Conservation (phyloP, 2,113 vertebrate species). For the Gobio gobio region DNA sequence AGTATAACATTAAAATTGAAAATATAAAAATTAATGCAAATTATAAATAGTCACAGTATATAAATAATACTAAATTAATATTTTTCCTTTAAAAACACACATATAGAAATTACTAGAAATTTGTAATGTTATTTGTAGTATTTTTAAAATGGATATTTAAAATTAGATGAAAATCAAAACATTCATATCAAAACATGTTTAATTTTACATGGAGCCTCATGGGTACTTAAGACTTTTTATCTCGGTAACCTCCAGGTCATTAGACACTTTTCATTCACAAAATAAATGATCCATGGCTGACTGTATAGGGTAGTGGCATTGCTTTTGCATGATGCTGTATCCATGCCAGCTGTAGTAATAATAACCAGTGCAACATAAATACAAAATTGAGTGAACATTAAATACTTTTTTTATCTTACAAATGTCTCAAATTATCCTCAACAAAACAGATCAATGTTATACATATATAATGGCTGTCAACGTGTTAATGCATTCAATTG, state of each 20-base stretch:
- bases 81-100: too few relatives aligned
- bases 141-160: neutral
- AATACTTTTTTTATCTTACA: neutral
- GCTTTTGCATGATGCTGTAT: neutral
- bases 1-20: too few relatives aligned
- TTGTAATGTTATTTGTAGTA: neutral
- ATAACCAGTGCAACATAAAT: neutral
- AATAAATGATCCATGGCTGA: neutral
- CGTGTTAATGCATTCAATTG: too few relatives aligned
- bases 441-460: neutral
- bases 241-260: neutral
- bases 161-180: neutral
- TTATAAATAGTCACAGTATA: too few relatives aligned
- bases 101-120: too few relatives aligned
- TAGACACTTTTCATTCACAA: neutral
- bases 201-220: neutral
- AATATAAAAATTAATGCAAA: too few relatives aligned
- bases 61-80: too few relatives aligned
- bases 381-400: neutral
- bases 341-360: neutral
- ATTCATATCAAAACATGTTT: too few relatives aligned
- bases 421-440: neutral
- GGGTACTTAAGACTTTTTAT: neutral
- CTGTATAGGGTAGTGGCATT: neutral
- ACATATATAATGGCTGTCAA: too few relatives aligned